Base-by-base conservation (phyloP, 2,797 vertebrate species). In the Dallia pectoralis region DNA sequence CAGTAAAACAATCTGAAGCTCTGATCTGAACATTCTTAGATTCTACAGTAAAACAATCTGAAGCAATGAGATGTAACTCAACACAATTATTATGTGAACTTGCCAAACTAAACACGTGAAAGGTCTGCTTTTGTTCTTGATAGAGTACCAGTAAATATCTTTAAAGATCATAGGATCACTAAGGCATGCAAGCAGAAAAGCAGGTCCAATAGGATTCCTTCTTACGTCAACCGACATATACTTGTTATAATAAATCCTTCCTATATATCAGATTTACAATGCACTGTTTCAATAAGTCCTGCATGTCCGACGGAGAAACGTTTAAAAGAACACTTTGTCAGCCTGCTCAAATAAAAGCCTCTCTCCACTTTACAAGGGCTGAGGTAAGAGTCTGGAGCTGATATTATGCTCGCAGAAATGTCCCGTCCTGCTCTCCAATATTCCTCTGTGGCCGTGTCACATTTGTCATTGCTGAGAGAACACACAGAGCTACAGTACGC, bases 391-490 rank as follows among this genome's bases (percentile, higher is more conserved):
- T 33, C 44, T 29, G 47, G 47, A 49, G 67, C 47, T 49, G 67
- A 49, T 48, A 51, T 30, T 49, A 30, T 33, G 4, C 19, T n/a
- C 22, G 25, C 22, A 63, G 18, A 22, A 30, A 62, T 40, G 22
- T 62, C 29, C 25, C n/a, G 67, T 8, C 36, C 40, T 47, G 67
- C 65, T 51, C n/a, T 44, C 12, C 47, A 18, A 66, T 75, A 69
- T 75, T 81, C 77, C 73, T 75, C 27, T 66, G 75, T 71, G 78
- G 64, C 65, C 53, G 51, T 78, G 78, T 85, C 79, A 81, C 77
- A 84, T 82, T 77, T 84, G 74, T 80, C 72, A 81, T 72, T 59
- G 81, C 59, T 74, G 73, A 82, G 71, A 65, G 76, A 70, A 77
- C 67, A 77, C 72, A 79, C 66, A 64, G 53, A 56, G 64, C 71